Evolutionary conservation across 2,888 invertebrate species (phyloP).

Genomic region (Griposia aprilina): DNA sequence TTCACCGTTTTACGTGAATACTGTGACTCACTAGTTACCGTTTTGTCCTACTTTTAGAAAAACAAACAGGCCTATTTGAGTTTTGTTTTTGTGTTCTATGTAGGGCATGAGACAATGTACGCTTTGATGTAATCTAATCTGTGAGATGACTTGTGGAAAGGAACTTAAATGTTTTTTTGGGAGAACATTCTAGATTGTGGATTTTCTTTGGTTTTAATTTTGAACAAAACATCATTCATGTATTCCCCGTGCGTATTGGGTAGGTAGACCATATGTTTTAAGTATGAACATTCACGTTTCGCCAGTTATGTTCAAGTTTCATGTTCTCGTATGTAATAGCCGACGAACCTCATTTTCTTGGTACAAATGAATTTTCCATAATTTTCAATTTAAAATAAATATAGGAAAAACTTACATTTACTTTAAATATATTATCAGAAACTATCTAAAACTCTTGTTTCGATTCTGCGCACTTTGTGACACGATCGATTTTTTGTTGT

Average conservation of each 20-base stretch:
- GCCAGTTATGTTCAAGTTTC: background rate
- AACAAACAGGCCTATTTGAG: slow-evolving; percentile 46
- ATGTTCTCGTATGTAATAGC: background rate
- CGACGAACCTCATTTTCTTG: background rate
- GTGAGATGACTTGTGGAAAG: background rate
- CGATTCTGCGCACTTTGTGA: slow-evolving; percentile 6
- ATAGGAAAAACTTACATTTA: no score
- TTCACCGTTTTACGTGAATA: slow-evolving; percentile 22
- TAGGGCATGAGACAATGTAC: slow-evolving; percentile 41
- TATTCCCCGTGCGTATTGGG: background rate
- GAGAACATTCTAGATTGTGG: background rate
- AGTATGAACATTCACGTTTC: background rate
- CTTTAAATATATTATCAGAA: no score
- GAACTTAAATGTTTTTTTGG: background rate
- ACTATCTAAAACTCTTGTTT: background rate
- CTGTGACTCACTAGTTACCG: slow-evolving; percentile 43
- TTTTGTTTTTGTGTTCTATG: slow-evolving; percentile 19
- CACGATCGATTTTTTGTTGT: background rate
- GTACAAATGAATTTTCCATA: background rate
- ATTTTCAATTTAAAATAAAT: no score
- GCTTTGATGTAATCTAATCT: slow-evolving; percentile 46
- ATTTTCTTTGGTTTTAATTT: background rate
- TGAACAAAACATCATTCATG: background rate
- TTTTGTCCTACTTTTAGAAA: slow-evolving; percentile 42
- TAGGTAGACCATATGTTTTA: background rate